Base-by-base conservation (phyloP, 2,113 vertebrate genomes). In the Odontophorus gujanensis region DNA sequence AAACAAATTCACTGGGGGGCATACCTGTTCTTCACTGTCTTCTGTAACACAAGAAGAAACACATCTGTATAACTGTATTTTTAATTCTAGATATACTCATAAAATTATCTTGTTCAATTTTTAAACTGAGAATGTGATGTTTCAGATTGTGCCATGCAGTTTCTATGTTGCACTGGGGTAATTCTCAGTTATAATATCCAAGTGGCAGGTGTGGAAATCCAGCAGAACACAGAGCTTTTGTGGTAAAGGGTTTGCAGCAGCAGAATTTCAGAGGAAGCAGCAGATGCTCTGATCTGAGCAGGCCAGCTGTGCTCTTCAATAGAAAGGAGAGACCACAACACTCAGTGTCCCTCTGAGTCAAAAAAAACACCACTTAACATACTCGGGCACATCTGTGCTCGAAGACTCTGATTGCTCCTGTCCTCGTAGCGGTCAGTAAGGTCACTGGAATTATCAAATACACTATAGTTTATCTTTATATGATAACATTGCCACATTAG, bases 31-130 rank as follows among this genome's bases (percentile, higher is more conserved):
- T 93, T 88, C 69, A 51, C 50, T 95, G 50, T 28, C 53, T 95
- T 59, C 58, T 89, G 89, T 95, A 95, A 80, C 32, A 95, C 4
- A 25, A 93, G 92, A 96, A 81, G 82, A 96, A 97, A 97, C 73
- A 96, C 91, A 72, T 53, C 43, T 91, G 51, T 83, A 38, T 63
- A 69, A 36, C 66, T 61, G 28, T 68, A 81, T 68, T 90, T 92
- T 90, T 93, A 94, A 81, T 84, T 67, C 34, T 24, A 68, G 36
- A 15, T 84, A 30, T 81, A 75, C 76, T 83, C 85, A 57, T 48
- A 40, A 36, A 72, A 72, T 51, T 21, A 81, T 51, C 65, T 15
- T 53, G 38, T 26, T 81, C 65, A 14, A 68, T 88, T 82, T 89
- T 57, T 58, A 81, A 92, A 72, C 57, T 75, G 55, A 78, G 74